Evolutionary conservation across 1,140 invertebrate species (phyloP).

Genomic region (Penaeus indicus): DNA sequence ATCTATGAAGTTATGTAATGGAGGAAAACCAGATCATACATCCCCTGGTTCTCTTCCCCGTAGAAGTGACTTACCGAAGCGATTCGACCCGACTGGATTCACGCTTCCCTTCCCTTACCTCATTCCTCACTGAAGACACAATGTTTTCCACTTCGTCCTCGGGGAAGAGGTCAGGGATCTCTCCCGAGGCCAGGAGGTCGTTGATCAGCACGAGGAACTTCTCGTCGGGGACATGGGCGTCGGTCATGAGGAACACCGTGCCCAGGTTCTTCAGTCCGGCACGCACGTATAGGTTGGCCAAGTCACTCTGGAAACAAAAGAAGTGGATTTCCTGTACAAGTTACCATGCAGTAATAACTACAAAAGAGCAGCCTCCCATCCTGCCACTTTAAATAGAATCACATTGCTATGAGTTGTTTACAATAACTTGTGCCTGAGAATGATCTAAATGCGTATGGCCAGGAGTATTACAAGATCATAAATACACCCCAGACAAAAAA

Average conservation of each 20-base stretch:
- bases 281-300: constrained; percentile 89
- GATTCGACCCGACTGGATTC: constrained; percentile 31
- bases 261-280: constrained; percentile 94
- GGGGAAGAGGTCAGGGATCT: constrained; percentile 94
- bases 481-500: too few relatives aligned
- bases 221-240: constrained; percentile 95
- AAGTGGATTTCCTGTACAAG: too few relatives aligned
- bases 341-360: too few relatives aligned
- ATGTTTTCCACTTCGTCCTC: constrained; percentile 98
- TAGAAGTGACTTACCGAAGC: not conserved
- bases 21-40: too few relatives aligned
- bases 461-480: too few relatives aligned
- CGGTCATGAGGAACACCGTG: constrained; percentile 95
- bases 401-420: too few relatives aligned
- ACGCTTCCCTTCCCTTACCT: constrained; percentile 75
- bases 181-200: constrained; percentile 94
- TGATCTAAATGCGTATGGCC: too few relatives aligned
- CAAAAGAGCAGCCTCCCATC: too few relatives aligned
- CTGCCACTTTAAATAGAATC: too few relatives aligned
- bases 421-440: too few relatives aligned
- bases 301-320: constrained; percentile 77
- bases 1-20: too few relatives aligned
- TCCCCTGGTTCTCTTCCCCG: too few relatives aligned
- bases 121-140: constrained; percentile 87
- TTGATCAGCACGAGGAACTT: constrained; percentile 96